Base-by-base conservation (phyloP, 2,113 vertebrate species). In the Todiramphus saurophagus region DNA sequence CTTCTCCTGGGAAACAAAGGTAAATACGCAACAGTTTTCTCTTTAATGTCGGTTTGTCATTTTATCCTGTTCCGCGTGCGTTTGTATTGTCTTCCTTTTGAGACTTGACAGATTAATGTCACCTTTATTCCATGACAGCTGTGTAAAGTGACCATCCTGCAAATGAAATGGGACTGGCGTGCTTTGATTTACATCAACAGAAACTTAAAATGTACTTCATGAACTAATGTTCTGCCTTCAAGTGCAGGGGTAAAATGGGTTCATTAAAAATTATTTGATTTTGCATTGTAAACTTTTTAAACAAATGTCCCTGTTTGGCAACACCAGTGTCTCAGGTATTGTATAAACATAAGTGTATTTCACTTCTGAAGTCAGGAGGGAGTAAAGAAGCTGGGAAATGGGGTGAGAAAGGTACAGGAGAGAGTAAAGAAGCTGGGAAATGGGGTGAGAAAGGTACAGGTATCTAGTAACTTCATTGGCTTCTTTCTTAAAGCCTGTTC, bases 1-100 rank as follows among this genome's bases (percentile, higher is more conserved):
- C 0, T 99, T 99, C 97, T 99, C 99, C 55, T 99, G 99, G 99
- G 99, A 99, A 97, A 99, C 99, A 0, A 99, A 98, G 99, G 99
- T 99, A 98, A 98, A 96, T 98, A 58, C 87, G 62, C 80, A 79
- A 28, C 60, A 43, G 39, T 89, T 56, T 76, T 46, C 9, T 75
- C 72, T 89, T 80, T 28, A 23, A 63, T 43, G 30, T 83, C 56
- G 33, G 30, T 62, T 78, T 74, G 13, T 67, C 55, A 8, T 82
- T 88, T 87, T 68, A 25, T 56, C 8, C 35, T 66, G 13, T 35
- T 90, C 19, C 31, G 53, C 80, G 35, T 93, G 27, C 30, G 35
- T 83, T 53, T 87, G 20, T 70, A 17, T 41, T 78, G 2, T 48
- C 62, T 70, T 91, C 2, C 13, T 93, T 86, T 95, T 69, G 31